These are phyloP conservation scores for Diphyllodes magnificus DNA, from an alignment of 2,113 vertebrate genomes.

Conservation along the genomic window DNA sequence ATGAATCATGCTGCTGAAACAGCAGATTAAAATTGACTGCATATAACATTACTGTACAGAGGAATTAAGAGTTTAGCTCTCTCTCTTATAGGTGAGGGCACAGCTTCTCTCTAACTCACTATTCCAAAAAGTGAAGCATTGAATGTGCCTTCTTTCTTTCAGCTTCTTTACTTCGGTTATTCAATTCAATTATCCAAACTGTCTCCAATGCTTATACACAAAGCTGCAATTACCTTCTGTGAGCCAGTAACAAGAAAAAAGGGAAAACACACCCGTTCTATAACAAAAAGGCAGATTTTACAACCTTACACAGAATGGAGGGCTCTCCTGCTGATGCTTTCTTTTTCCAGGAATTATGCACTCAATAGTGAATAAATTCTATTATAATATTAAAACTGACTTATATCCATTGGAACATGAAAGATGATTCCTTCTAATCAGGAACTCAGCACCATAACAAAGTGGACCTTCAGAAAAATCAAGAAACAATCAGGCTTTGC, in stretches of 20 bases:
- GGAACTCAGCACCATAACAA: neutral
- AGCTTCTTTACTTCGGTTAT: neutral
- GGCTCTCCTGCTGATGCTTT: neutral
- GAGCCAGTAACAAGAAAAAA: neutral
- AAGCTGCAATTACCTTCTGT: neutral
- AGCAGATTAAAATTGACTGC: neutral
- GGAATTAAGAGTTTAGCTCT: neutral
- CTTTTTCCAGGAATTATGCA: neutral
- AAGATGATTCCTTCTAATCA: neutral
- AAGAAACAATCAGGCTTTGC: neutral
- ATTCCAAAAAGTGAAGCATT: neutral
- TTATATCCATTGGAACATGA: neutral
- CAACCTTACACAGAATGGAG: neutral
- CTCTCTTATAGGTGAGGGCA: neutral
- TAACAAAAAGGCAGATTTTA: neutral
- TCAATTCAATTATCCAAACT: neutral
- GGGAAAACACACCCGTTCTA: neutral
- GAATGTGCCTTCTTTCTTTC: neutral
- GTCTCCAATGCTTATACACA: neutral
- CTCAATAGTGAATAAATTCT: neutral
- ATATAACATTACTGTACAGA: neutral
- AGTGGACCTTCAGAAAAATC: neutral
- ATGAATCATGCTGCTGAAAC: neutral
- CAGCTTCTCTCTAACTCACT: neutral
- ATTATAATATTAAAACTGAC: neutral